Evolutionary conservation across 2,113 vertebrate genomes (phyloP), one percentile per base, ranked within the genome.

Genomic region (Bothrops jararaca): DNA sequence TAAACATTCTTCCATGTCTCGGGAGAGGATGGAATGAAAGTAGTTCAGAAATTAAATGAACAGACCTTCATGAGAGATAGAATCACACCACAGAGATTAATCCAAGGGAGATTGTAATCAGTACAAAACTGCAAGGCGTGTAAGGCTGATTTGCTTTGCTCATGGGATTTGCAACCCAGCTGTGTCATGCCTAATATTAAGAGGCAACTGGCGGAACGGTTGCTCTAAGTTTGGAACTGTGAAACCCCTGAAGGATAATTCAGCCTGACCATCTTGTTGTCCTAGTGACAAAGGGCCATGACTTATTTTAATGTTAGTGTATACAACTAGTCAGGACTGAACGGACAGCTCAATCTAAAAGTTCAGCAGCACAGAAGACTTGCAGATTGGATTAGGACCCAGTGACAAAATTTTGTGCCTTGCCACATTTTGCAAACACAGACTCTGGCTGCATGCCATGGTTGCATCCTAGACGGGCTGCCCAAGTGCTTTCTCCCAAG

Each of bases 281-380:
- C 96, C 96, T 96, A 94, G 95, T 93, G 93, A 97, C 95, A 0
- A 93, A 42, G 88, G 94, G 50, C 57, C 52, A 80, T 24, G 13
- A 50, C 64, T 94, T 94, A 86, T 34, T 23, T 5, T 0, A 89
- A 90, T 91, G 88, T 64, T 89, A 86, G 69, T 2, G 1, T 80
- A 34, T 53, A 74, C 3, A 18, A 8, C 90, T 56, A 91, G 24
- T 52, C 52, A 56, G 52, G 34, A 89, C 50, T 20, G 6, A 56
- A 74, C 18, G 42, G 48, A 85, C 20, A 9, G 53, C 15, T 54
- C 12, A 13, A n/a, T 42, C 50, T 85, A 8, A 39, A 34, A 52
- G 5, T 85, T 89, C 39, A 22, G 42, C 57, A 45, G 54, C 42
- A 39, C 26, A 89, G 26, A 34, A 89, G 18, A 10, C 58, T 52